phyloP scores from a whole-genome alignment of 2,113 vertebrate genomes.

The Rissa tridactyla region DNA sequence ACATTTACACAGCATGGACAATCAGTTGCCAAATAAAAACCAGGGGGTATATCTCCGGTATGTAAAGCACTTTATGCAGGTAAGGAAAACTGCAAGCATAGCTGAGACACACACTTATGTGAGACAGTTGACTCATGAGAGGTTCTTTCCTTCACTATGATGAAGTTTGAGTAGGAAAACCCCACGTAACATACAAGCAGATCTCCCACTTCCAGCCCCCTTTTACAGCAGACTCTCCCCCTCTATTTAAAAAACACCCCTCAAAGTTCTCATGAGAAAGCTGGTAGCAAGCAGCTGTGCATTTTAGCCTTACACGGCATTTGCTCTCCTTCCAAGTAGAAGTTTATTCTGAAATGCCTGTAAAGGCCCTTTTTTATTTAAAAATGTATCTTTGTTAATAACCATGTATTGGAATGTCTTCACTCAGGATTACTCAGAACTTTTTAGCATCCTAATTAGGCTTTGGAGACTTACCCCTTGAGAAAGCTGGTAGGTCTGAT shows the following conservation, averaged over 20 bases:
- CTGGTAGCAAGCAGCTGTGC: neutral
- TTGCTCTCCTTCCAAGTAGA: neutral
- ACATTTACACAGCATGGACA: neutral
- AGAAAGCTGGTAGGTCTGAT: constrained; percentile 91
- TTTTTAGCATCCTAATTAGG: neutral
- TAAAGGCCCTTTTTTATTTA: neutral
- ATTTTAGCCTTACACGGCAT: neutral
- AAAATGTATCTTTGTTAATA: neutral
- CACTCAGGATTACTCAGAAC: neutral
- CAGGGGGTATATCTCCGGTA: neutral
- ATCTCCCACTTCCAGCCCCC: neutral
- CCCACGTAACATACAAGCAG: neutral
- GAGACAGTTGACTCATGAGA: neutral
- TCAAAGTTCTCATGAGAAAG: neutral
- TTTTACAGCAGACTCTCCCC: neutral
- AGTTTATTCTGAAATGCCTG: neutral
- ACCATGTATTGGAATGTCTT: accelerated
- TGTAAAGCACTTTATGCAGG: neutral
- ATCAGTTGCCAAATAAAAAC: neutral
- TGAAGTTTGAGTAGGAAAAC: neutral
- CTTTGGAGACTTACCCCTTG: constrained; percentile 80
- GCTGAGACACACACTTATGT: neutral
- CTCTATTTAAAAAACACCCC: accelerated
- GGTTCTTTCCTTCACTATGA: neutral
- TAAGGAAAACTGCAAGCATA: neutral